phyloP scores from a whole-genome alignment of 2,113 vertebrate genomes.

The Tylochromis polylepis region DNA sequence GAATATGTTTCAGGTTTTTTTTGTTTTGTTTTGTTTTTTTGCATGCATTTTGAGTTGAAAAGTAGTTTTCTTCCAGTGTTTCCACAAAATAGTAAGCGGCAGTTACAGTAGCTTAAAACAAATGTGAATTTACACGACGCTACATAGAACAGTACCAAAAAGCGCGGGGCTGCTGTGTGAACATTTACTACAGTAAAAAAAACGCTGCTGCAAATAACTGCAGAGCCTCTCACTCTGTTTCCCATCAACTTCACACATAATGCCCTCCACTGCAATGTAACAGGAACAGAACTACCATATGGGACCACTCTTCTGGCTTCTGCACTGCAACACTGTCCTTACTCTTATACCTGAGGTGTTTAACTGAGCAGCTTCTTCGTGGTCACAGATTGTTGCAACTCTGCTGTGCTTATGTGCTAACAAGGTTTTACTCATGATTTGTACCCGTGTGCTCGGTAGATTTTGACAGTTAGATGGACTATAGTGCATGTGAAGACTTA shows the following conservation, averaged over 20 bases:
- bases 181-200: background rate
- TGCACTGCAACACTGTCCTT: background rate
- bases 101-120: background rate
- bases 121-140: background rate
- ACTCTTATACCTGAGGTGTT: background rate
- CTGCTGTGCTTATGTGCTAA: background rate
- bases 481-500: background rate
- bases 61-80: background rate
- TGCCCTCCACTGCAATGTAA: rapidly evolving
- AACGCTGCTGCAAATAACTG: background rate
- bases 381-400: background rate
- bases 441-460: background rate
- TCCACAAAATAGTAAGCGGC: background rate
- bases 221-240: background rate
- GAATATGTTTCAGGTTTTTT: background rate
- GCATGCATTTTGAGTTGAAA: background rate
- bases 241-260: background rate
- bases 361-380: background rate
- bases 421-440: background rate
- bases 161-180: rapidly evolving
- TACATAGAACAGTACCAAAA: background rate
- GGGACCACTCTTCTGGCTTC: background rate
- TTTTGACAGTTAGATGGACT: background rate
- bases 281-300: background rate
- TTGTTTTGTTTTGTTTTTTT: too few relatives aligned